Evolutionary conservation across 2,797 vertebrate genomes (phyloP).

Genomic region (Hydrophis major): DNA sequence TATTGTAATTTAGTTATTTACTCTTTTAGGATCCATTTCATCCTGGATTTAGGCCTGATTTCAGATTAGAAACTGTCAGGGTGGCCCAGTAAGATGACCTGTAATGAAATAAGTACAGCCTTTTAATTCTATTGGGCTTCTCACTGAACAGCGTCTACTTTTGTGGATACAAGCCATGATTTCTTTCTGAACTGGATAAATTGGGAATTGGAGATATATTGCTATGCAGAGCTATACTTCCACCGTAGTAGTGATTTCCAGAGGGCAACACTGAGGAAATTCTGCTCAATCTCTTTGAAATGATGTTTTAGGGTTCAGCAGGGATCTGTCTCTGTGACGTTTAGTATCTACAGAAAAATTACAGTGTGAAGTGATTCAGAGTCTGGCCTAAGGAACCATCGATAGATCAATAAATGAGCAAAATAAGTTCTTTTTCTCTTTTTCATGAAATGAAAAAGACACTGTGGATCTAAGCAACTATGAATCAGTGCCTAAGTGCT

Average conservation of each 20-base stretch:
- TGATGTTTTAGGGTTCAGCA: neutral
- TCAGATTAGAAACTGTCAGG: neutral
- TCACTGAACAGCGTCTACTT: neutral
- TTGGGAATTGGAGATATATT: neutral
- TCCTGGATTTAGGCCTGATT: neutral
- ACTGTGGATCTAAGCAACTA: neutral
- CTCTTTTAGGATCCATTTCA: neutral
- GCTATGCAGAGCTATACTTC: neutral
- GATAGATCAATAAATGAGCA: neutral
- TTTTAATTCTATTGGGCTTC: neutral
- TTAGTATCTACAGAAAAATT: neutral
- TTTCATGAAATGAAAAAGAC: neutral
- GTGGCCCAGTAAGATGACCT: neutral
- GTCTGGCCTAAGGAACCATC: neutral
- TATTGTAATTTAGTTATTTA: neutral
- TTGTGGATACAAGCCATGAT: neutral
- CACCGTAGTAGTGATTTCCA: neutral
- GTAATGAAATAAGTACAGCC: neutral
- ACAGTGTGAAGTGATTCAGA: neutral
- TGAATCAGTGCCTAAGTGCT: neutral
- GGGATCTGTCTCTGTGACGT: neutral
- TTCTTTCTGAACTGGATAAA: neutral
- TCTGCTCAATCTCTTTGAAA: neutral
- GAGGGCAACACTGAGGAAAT: neutral
- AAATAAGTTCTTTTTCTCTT: neutral